phyloP scores from a whole-genome alignment of 1,140 invertebrate species.

The Bombyx mandarina region DNA sequence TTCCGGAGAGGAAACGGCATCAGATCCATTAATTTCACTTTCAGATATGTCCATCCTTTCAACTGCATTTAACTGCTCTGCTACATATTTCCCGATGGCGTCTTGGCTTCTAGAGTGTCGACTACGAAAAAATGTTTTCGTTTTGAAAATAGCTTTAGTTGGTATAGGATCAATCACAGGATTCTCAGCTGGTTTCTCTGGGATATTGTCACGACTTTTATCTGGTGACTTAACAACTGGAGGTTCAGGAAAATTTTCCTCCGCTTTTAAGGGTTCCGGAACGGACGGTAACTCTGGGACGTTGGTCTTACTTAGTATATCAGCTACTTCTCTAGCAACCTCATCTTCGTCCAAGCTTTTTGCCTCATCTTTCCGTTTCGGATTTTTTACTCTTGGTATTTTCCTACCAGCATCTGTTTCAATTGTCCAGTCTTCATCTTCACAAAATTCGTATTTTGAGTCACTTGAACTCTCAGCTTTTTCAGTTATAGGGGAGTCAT shows the following conservation, averaged over 20 bases:
- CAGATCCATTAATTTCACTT: conserved; percentile 48
- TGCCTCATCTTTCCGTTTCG: conserved; percentile 50
- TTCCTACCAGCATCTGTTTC: conserved; percentile 66
- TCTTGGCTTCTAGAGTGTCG: conserved; percentile 69
- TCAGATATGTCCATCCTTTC: conserved; percentile 53
- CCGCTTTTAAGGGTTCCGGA: conserved; percentile 53
- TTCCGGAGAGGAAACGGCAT: conserved; percentile 39
- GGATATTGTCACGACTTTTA: conserved; percentile 42
- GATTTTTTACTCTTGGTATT: conserved; percentile 66
- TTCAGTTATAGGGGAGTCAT: conserved; percentile 28
- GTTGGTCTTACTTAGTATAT: conserved; percentile 70
- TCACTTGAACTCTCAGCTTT: conserved; percentile 52
- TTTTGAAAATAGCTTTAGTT: conserved; percentile 65
- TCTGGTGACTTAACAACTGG: conserved; percentile 62
- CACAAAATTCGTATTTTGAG: conserved; percentile 72
- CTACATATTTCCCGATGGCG: conserved; percentile 69
- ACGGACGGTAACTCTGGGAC: conserved; percentile 69
- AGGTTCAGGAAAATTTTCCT: conserved; percentile 68
- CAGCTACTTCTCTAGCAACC: conserved; percentile 69
- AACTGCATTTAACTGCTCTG: conserved; percentile 59
- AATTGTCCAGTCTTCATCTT: conserved; percentile 69
- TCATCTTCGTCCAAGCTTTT: conserved; percentile 64
- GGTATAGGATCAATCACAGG: conserved; percentile 38
- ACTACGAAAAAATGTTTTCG: conserved; percentile 71
- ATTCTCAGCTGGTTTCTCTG: conserved; percentile 40